These are phyloP conservation scores for Morelia viridis DNA, from an alignment of 2,797 vertebrate genomes.

Conservation along the genomic window DNA sequence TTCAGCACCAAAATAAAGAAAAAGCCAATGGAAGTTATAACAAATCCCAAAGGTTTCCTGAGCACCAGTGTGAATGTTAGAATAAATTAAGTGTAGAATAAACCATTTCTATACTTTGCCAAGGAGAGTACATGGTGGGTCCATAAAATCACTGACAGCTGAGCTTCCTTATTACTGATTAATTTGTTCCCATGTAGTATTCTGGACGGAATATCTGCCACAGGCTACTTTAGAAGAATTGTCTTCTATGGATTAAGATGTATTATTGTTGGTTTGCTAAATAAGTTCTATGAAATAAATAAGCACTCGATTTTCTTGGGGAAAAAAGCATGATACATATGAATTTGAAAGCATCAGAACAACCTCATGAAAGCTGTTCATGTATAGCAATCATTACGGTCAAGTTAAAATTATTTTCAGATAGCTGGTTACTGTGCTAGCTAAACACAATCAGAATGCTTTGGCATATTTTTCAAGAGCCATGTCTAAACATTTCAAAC, in stretches of 20 bases:
- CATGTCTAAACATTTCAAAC: conserved; percentile 65
- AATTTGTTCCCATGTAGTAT: not conserved
- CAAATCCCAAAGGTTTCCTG: not conserved
- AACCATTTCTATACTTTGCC: not conserved
- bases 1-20: not conserved
- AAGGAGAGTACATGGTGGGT: not conserved
- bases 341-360: not conserved
- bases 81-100: not conserved
- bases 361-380: conserved; percentile 22
- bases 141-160: not conserved
- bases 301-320: not conserved
- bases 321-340: not conserved
- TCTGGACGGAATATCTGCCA: not conserved
- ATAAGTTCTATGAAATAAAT: conserved; percentile 8
- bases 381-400: conserved; percentile 34
- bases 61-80: not conserved
- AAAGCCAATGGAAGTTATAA: not conserved
- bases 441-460: conserved; percentile 37
- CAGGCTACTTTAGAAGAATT: not conserved
- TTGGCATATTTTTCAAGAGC: conserved; percentile 64
- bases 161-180: not conserved
- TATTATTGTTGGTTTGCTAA: not conserved
- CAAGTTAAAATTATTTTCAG: conserved; percentile 18
- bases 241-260: not conserved
- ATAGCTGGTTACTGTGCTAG: conserved; percentile 40